Percentiles rank a stretch among this genome's conserved stretches.
Evolutionary conservation across 1,140 invertebrate genomes (phyloP).

Genomic region (Atta colombica): DNA sequence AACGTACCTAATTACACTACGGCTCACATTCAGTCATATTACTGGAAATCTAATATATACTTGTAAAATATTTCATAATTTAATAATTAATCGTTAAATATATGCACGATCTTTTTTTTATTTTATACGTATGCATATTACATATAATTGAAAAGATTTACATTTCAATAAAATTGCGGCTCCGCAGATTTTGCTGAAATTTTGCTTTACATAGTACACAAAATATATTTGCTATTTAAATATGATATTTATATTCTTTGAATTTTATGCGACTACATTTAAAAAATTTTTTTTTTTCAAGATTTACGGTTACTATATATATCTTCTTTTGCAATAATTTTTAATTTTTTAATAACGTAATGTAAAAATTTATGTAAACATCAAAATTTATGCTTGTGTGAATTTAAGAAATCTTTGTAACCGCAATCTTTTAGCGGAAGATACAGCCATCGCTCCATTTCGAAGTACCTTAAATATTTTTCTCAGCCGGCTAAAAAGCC

Average conservation of each 20-base stretch:
- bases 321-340: constrained; percentile 4
- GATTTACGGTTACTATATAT: neutral
- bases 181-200: neutral
- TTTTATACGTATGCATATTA: constrained; percentile 2
- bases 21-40: neutral
- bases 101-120: neutral
- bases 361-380: constrained; percentile 12
- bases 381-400: constrained; percentile 8
- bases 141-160: constrained; percentile 13
- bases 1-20: neutral
- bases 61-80: neutral
- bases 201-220: neutral
- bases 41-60: neutral
- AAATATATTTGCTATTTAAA: constrained; percentile 17
- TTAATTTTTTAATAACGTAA: constrained; percentile 17
- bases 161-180: constrained; percentile 5
- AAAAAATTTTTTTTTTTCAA: neutral
- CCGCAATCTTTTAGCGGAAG: constrained; percentile 24
- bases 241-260: neutral
- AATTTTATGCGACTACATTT: neutral
- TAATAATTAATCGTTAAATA: constrained; percentile 20
- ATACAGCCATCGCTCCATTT: constrained; percentile 5
- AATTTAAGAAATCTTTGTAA: neutral
- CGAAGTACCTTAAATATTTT: constrained; percentile 42
- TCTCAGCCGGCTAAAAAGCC: constrained; percentile 38